These are phyloP conservation scores for Drosophila gunungcola DNA, from an alignment of 1,140 invertebrate genomes.

Conservation along the genomic window DNA sequence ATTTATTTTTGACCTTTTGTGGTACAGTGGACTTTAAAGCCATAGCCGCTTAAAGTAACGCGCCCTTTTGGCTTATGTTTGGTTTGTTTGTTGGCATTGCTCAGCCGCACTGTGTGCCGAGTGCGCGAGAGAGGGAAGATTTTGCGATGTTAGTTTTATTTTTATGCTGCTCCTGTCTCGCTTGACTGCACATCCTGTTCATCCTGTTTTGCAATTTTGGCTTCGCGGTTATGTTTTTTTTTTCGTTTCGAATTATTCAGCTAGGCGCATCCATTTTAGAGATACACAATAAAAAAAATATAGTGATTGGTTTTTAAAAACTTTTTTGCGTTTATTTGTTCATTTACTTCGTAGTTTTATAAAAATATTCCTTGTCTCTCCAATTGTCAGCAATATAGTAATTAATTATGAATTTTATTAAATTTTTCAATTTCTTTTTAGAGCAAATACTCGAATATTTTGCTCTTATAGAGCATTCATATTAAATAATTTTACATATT, in stretches of 20 bases:
- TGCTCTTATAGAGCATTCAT: too few species aligned
- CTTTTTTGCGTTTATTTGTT: too few species aligned
- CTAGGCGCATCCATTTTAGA: constrained; percentile 62
- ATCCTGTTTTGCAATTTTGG: constrained; percentile 40
- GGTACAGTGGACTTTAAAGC: constrained; percentile 69
- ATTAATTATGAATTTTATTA: too few species aligned
- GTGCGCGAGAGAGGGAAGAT: not conserved
- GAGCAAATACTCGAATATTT: too few species aligned
- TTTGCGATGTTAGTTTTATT: constrained; percentile 53
- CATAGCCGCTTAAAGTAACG: constrained; percentile 38
- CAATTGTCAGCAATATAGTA: too few species aligned
- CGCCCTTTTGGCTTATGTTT: constrained; percentile 45
- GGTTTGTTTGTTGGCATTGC: constrained; percentile 39
- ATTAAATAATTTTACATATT: too few species aligned
- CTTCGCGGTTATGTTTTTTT: constrained; percentile 36
- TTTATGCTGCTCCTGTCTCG: constrained; percentile 46
- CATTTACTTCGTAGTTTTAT: too few species aligned
- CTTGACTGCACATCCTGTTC: constrained; percentile 75
- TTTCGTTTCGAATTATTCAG: constrained; percentile 64
- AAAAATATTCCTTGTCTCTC: too few species aligned
- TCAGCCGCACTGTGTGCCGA: constrained; percentile 17
- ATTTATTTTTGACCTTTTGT: constrained; percentile 51
- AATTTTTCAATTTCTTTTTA: too few species aligned
- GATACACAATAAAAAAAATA: constrained; percentile 10
- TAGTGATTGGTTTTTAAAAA: too few species aligned